These are phyloP conservation scores for Atrina japonica DNA, from an alignment of 2,888 invertebrate species.

Conservation along the genomic window DNA sequence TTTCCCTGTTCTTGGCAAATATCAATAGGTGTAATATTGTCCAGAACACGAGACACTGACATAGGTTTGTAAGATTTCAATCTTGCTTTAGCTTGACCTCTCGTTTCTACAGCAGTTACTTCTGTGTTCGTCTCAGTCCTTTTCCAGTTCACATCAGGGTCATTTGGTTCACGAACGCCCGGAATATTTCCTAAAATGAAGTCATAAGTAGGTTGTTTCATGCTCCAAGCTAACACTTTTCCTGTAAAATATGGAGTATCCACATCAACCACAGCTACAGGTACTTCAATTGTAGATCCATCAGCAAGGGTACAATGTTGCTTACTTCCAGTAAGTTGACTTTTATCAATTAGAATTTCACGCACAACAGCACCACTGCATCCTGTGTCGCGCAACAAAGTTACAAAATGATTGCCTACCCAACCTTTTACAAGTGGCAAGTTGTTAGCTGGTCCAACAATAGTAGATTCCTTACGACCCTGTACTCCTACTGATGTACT, in stretches of 20 bases:
- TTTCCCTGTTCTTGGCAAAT: neutral
- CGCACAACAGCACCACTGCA: too few species aligned
- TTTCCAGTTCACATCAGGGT: neutral
- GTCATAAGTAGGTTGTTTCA: constrained; percentile 42
- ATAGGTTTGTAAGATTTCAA: neutral
- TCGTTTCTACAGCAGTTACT: constrained; percentile 7
- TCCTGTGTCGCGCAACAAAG: too few species aligned
- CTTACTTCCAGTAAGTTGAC: neutral
- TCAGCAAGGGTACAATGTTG: constrained; percentile 36
- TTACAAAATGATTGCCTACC: too few species aligned
- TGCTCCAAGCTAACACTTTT: constrained; percentile 31
- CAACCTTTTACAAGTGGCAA: too few species aligned
- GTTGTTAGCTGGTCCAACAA: too few species aligned
- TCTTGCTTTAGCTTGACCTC: neutral
- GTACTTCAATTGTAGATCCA: constrained; percentile 25
- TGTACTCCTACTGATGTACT: too few species aligned
- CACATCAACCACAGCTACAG: constrained; percentile 34
- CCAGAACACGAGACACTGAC: constrained; percentile 1
- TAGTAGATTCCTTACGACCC: too few species aligned
- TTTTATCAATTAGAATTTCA: too few species aligned
- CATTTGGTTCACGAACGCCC: constrained; percentile 2
- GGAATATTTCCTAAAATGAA: constrained; percentile 42
- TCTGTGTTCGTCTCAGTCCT: too few species aligned
- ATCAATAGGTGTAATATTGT: neutral
- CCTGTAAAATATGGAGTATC: constrained; percentile 42